Percentiles rank a stretch among this genome's conserved stretches.
Conservation (phyloP, 2,888 invertebrate species). For the Therioaphis trifolii region DNA sequence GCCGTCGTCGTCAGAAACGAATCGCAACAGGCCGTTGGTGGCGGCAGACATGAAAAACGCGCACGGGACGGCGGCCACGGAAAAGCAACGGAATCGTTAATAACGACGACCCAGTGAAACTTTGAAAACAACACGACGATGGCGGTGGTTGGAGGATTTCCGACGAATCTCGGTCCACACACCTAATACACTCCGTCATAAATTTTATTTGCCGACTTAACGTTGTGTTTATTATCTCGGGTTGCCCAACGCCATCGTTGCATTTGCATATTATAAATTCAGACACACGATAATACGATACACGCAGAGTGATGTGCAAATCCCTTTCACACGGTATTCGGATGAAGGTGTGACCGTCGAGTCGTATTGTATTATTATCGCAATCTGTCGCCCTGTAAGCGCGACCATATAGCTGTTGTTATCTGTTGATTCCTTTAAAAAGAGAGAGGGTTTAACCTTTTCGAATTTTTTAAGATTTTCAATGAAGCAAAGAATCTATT, state of each 20-base stretch:
- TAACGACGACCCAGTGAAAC: not conserved
- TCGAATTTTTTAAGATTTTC: no score
- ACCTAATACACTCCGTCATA: conserved; percentile 7
- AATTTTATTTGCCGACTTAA: not conserved
- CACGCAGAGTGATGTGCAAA: conserved; percentile 2
- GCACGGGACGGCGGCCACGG: not conserved
- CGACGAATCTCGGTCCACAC: not conserved
- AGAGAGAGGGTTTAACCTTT: no score
- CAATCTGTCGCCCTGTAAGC: no score
- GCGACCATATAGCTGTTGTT: no score
- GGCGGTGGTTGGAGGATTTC: no score
- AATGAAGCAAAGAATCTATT: no score
- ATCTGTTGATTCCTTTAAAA: no score
- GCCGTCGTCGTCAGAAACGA: no score
- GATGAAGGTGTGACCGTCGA: no score
- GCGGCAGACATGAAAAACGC: not conserved
- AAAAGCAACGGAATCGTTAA: conserved; percentile 12
- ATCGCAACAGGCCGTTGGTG: conserved; percentile 41
- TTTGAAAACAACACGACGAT: conserved; percentile 2
- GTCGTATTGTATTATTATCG: no score
- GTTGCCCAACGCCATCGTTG: not conserved
- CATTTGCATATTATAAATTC: not conserved
- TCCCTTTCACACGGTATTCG: not conserved
- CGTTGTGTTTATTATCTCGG: not conserved
- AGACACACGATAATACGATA: not conserved